Conservation (phyloP, 2,113 vertebrate genomes). For the Arothron firmamentum region DNA sequence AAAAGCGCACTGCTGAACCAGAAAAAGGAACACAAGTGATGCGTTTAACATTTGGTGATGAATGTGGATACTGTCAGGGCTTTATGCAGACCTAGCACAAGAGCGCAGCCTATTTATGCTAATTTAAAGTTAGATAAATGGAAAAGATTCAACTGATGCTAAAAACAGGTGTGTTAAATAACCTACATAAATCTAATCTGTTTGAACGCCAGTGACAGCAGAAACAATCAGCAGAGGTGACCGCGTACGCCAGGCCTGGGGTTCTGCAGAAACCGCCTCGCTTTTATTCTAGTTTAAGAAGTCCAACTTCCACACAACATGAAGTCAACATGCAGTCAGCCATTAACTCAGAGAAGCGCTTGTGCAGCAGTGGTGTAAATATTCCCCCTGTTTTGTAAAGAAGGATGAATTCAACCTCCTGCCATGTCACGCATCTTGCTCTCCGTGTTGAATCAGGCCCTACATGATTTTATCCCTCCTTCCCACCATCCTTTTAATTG, state of each 20-base stretch:
- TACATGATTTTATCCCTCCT: conserved; percentile 7
- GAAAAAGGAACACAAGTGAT: neutral
- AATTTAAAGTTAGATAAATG: conserved; percentile 14
- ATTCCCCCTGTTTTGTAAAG: conserved; percentile 53
- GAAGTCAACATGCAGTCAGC: conserved; percentile 61
- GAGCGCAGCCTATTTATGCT: neutral
- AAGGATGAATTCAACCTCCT: conserved; percentile 50
- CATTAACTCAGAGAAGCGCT: conserved; percentile 65
- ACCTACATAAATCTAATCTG: neutral
- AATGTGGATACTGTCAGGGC: neutral
- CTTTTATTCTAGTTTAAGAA: conserved; percentile 46
- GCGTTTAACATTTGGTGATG: neutral
- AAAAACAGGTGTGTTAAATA: conserved; percentile 14
- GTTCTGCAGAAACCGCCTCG: conserved; percentile 11
- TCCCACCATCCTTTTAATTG: conserved; percentile 52
- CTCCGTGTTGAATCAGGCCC: conserved; percentile 41
- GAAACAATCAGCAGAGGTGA: conserved; percentile 24
- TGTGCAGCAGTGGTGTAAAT: conserved; percentile 61
- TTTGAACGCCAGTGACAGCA: neutral
- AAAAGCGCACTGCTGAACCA: neutral
- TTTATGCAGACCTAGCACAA: neutral
- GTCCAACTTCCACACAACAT: conserved; percentile 53
- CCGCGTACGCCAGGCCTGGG: conserved; percentile 2
- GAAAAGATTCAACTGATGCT: neutral
- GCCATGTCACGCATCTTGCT: conserved; percentile 35